Evolutionary conservation across 2,888 invertebrate genomes (phyloP).

Genomic region (Agriopis aurantiaria): DNA sequence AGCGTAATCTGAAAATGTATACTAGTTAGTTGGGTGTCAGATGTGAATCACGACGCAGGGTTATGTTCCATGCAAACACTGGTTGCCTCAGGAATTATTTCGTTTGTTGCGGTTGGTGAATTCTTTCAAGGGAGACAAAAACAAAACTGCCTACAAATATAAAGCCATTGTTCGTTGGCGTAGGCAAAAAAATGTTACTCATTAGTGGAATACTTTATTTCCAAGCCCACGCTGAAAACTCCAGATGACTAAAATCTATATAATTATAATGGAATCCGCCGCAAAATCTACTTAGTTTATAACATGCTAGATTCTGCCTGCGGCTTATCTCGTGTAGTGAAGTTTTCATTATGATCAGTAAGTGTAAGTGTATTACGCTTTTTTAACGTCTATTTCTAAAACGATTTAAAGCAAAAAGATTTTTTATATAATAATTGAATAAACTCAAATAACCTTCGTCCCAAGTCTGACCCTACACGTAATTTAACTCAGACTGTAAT

Average conservation of each 20-base stretch:
- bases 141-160: neutral
- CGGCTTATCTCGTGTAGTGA: too few species aligned
- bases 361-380: too few species aligned
- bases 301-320: too few species aligned
- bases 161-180: neutral
- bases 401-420: constrained; percentile 1
- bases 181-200: neutral
- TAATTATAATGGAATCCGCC: too few species aligned
- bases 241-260: too few species aligned
- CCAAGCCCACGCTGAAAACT: too few species aligned
- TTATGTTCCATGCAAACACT: constrained; percentile 28
- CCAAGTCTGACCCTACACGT: constrained; percentile 4
- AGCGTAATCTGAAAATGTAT: constrained; percentile 4
- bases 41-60: constrained; percentile 32
- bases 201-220: too few species aligned
- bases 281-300: too few species aligned
- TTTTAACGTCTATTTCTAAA: neutral
- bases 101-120: constrained; percentile 1
- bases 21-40: constrained; percentile 29
- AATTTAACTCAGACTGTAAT: constrained; percentile 13
- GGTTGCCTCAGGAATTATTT: constrained; percentile 18
- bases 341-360: too few species aligned
- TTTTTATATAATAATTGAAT: constrained; percentile 5
- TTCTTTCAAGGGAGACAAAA: neutral
- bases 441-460: constrained; percentile 9